These are phyloP conservation scores for Parasteatoda lunata DNA, from an alignment of 2,888 invertebrate genomes.

Conservation along the genomic window DNA sequence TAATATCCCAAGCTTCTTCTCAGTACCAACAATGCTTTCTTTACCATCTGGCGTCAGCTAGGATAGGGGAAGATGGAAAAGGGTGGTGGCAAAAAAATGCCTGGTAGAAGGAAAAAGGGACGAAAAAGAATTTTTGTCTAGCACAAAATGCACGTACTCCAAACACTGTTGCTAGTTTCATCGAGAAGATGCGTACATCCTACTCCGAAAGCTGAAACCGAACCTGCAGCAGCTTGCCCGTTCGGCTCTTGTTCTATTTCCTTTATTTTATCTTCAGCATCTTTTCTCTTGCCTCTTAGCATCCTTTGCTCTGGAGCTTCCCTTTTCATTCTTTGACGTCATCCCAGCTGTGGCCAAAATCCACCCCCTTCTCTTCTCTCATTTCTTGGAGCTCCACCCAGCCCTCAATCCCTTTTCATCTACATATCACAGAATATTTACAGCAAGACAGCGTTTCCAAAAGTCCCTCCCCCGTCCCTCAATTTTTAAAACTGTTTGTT, in stretches of 20 bases:
- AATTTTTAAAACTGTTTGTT: slow-evolving; percentile 48
- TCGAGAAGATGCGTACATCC: slow-evolving; percentile 13
- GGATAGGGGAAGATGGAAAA: slow-evolving; percentile 1
- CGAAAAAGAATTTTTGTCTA: slow-evolving; percentile 58
- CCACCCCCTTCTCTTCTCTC: slow-evolving; percentile 47
- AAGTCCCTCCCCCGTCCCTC: background rate
- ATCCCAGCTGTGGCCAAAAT: slow-evolving; percentile 69
- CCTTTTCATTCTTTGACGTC: slow-evolving; percentile 69
- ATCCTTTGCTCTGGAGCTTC: slow-evolving; percentile 58
- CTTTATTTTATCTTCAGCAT: slow-evolving; percentile 66
- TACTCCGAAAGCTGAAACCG: slow-evolving; percentile 60
- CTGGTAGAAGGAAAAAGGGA: slow-evolving; percentile 42
- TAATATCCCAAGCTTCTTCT: slow-evolving; percentile 62
- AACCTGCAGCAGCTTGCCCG: slow-evolving; percentile 58
- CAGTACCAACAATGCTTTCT: slow-evolving; percentile 62
- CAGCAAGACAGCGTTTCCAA: slow-evolving; percentile 13
- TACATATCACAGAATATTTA: slow-evolving; percentile 65
- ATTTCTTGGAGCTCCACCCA: slow-evolving; percentile 33
- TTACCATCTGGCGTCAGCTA: slow-evolving; percentile 61
- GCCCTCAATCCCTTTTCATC: slow-evolving; percentile 43
- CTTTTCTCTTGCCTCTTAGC: slow-evolving; percentile 66
- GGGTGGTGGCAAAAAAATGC: slow-evolving; percentile 32
- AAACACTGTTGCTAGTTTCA: slow-evolving; percentile 66
- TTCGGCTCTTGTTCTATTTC: slow-evolving; percentile 65
- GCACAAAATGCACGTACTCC: slow-evolving; percentile 65